phyloP scores from a whole-genome alignment of 2,113 vertebrate genomes.

The Probosciger aterrimus region DNA sequence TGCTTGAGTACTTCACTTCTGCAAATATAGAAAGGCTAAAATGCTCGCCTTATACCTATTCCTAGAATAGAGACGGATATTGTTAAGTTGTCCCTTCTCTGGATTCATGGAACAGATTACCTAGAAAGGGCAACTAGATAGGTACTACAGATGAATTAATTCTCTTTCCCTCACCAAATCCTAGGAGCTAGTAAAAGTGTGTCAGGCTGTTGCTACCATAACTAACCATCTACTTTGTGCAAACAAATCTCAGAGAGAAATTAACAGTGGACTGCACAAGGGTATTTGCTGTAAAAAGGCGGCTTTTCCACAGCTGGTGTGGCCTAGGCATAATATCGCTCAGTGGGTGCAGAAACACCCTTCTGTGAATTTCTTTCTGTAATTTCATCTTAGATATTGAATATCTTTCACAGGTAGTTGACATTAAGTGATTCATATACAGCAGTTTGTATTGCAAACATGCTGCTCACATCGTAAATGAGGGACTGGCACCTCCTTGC shows the following conservation, averaged over 20 bases:
- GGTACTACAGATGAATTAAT: constrained; percentile 35
- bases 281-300: constrained; percentile 55
- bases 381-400: constrained; percentile 24
- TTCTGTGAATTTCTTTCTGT: background rate
- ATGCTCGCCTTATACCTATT: constrained; percentile 76
- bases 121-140: constrained; percentile 56
- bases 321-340: constrained; percentile 40
- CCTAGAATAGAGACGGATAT: constrained; percentile 79
- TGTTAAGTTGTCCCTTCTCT: constrained; percentile 72
- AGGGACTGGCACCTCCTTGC: constrained; percentile 49
- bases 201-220: constrained; percentile 12
- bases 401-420: background rate
- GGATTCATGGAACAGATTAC: constrained; percentile 64
- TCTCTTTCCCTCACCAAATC: constrained; percentile 12
- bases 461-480: background rate
- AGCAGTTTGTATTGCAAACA: constrained; percentile 24
- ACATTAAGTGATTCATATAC: constrained; percentile 1
- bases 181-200: constrained; percentile 35
- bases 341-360: constrained; percentile 49
- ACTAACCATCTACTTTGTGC: constrained; percentile 27
- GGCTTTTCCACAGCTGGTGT: constrained; percentile 11
- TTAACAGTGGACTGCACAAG: constrained; percentile 29
- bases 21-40: constrained; percentile 74
- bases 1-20: constrained; percentile 44
- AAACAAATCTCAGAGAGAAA: constrained; percentile 53